Evolutionary conservation across 1,140 invertebrate species (phyloP), one percentile per base, ranked within the genome.

Genomic region (Caerostris extrusa): DNA sequence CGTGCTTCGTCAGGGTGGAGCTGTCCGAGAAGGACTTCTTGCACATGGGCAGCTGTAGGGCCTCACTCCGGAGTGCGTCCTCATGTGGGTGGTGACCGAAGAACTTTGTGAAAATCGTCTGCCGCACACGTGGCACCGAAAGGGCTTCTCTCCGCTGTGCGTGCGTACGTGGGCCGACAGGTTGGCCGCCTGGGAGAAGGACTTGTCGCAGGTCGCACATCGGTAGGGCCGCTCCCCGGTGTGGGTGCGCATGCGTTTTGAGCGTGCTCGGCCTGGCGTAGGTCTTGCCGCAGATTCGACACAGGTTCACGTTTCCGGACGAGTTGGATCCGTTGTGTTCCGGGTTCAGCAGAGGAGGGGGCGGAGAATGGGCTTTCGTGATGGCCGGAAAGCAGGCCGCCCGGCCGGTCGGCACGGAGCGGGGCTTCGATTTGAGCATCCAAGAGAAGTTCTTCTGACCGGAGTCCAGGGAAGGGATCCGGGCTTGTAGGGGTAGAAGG

Each of bases 231-330:
- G 98, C 96, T 99, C 99, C 0, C 99, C 99, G 0, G 98, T 98
- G 96, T 99, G 99, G 0, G 99, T 99, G 64, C 99, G 96, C 91
- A 99, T 97, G 99, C 0, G 99, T 99, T 96, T 99, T 99, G 67
- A 99, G 96, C 0, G 98, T 99, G 95, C 98, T 98, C 1, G 98
- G 99, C 50, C 99, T 96, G 0, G 98, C 99, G 96, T 99, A 99
- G 2, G 98, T 98, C 96, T 99, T 99, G 58, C 98, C 99, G 96
- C 99, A 99, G 69, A 99, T 98, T 57, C 98, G 97, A 95, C 99
- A 99, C 61, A 97, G 94, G 95, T 97, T 97, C 1, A 96, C 4
- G 7, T 91, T 91, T 14, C 64, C 89, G 5, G 58, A 56, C 7
- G 56, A 60, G n/a, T 71, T 86, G 7, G 58, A 60, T 7, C 61